Evolutionary conservation across 2,797 vertebrate species (phyloP), one percentile per base, ranked within the genome.

Genomic region (Synaphobranchus kaupii): DNA sequence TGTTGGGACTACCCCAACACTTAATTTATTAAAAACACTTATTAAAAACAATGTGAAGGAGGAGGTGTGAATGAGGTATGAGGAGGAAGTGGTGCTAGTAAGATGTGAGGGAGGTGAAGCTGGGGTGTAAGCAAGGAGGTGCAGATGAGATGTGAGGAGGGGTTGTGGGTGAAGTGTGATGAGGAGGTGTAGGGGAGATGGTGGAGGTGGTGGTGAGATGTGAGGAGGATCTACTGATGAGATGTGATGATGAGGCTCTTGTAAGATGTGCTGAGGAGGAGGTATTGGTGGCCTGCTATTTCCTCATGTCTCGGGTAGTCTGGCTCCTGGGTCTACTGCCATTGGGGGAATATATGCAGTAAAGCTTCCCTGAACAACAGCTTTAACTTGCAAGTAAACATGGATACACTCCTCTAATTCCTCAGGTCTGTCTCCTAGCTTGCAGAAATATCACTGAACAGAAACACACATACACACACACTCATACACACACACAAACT

Each of bases 401-500:
- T 28, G 3, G 28, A 71, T n/a, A 71, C 28, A 34, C 68, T 10
- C 63, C 63, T 68, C 63, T 31, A 28, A n/a, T 68, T 68, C 63
- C 25, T 25, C 63, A 9, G 9, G 63, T 68, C 63, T 25, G 5
- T n/a, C 63, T 8, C 63, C n/a, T 25, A 28, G 22, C n/a, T 68
- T 68, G 17, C 60, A n/a, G 63, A 28, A 25, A 68, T 68, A 28
- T 76, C 71, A 34, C 34, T 68, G n/a, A 68, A 68, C 0, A 68
- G 13, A 39, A 12, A 76, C 34, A 44, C 28, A 81, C 15, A 71
- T 58, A 82, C n/a, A 80, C 34, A 73, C n/a, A 71, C 28, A 83
- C 34, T 63, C 50, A 73, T 54, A 68, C 84, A 78, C 86, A 85
- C 39, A 54, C 63, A 44, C 39, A 22, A 48, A 81, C 39, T 39